A percentile compares a stretch with the other conserved stretches of the same genome.
phyloP scores from a whole-genome alignment of 2,113 vertebrate species.

The Cephalopterus ornatus region DNA sequence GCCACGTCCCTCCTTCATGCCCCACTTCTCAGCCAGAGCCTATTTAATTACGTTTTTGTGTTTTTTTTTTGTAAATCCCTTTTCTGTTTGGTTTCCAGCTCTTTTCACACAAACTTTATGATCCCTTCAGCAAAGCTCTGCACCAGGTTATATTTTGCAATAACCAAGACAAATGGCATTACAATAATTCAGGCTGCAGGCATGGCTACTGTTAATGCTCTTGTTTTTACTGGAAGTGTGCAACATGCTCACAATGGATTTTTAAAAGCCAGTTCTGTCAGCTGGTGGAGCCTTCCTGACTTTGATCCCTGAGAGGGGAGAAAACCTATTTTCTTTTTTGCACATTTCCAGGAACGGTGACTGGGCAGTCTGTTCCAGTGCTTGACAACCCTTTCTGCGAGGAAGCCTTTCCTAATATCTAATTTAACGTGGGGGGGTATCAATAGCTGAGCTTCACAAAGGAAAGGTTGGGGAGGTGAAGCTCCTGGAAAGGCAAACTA shows the following conservation, averaged over 20 bases:
- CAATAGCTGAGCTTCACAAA: background rate
- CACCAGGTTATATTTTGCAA: background rate
- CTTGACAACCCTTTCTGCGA: background rate
- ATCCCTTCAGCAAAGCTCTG: conserved; percentile 20
- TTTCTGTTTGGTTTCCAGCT: background rate
- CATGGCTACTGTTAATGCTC: background rate
- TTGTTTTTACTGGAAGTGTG: background rate
- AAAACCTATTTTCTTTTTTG: background rate
- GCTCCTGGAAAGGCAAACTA: background rate
- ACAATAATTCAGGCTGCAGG: background rate
- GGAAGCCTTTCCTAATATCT: background rate
- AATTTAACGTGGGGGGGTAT: background rate
- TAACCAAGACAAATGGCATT: conserved; percentile 17
- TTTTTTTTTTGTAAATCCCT: background rate
- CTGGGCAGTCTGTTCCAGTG: background rate
- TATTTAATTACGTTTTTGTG: background rate
- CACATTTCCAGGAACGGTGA: background rate
- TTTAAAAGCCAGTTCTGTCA: background rate
- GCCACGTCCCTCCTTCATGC: accelerated
- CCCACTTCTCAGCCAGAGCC: background rate
- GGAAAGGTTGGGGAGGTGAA: background rate
- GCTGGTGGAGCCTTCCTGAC: background rate
- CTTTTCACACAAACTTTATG: background rate
- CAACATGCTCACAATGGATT: background rate
- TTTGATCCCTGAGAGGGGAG: background rate